A percentile compares a stretch with the other conserved stretches of the same genome.
phyloP scores from a whole-genome alignment of 2,797 vertebrate species.

The Florisuga fusca region DNA sequence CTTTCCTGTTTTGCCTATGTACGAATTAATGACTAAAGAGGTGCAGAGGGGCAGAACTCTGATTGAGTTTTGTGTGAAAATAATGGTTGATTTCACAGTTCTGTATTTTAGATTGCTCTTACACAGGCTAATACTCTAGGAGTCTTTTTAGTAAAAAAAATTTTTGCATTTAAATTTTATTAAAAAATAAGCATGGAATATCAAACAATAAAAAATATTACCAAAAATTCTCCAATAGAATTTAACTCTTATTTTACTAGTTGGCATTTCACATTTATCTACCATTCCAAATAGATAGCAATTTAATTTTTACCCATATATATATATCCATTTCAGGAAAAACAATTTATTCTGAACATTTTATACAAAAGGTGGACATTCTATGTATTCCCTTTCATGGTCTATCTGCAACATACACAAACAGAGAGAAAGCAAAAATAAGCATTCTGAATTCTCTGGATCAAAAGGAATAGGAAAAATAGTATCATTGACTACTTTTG shows the following conservation, averaged over 20 bases:
- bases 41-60: not conserved
- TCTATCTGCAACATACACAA: not conserved
- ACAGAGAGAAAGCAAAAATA: not conserved
- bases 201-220: not conserved
- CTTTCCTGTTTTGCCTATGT: not conserved
- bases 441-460: not conserved
- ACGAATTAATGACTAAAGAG: not conserved
- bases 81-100: not conserved
- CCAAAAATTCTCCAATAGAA: not conserved
- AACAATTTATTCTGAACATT: not conserved
- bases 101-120: not conserved
- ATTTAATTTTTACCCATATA: not conserved
- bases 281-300: not conserved
- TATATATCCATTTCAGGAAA: not conserved
- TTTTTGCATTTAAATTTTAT: not conserved
- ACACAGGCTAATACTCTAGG: fast-evolving
- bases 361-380: not conserved
- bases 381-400: not conserved
- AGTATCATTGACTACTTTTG: not conserved
- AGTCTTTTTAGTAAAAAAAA: not conserved
- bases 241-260: not conserved
- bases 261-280: not conserved
- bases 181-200: not conserved
- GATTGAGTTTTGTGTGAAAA: not conserved
- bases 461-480: not conserved